Base-by-base conservation (phyloP, 2,888 invertebrate species). In the Uloborus plumipes region DNA sequence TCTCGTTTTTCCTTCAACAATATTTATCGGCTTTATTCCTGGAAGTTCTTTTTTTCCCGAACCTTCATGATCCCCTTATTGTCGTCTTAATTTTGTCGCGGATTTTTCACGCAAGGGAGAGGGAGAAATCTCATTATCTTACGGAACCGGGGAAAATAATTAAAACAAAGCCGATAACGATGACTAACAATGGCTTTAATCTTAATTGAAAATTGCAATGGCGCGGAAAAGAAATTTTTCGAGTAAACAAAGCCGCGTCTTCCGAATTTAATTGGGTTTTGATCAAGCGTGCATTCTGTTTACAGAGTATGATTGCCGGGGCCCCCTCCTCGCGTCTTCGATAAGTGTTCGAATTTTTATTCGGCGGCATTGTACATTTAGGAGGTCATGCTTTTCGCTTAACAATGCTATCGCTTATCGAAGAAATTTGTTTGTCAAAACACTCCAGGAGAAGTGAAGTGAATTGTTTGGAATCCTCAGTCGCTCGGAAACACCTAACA, bases 151-250 rank as follows among this genome's bases (percentile, higher is more conserved):
- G 74, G 80, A 81, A 81, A 81, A 81, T 81, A 81, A 81, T 81
- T 81, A 81, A 81, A 81, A 81, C 80, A 81, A 81, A 81, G 80
- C 80, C 80, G 80, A 81, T 81, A 81, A 81, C 69, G 80, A 81
- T 81, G 80, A 81, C 80, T 81, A 81, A 81, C 80, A 81, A 81
- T 81, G 65, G 80, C 80, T 81, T 81, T 81, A 81, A 81, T 81
- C 80, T 81, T 81, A 81, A 81, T 81, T 81, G 80, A 81, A 81
- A 81, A 81, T 81, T 74, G 80, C 80, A 81, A 81, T 81, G 74
- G 80, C 65, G 75, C 74, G 80, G 74, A 81, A 79, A 81, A 75
- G 74, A 81, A 74, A 81, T 74, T 81, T 74, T 55, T 75, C 74
- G 74, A 58, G 80, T 81, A 81, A 81, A 81, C 80, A 81, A 81